phyloP scores from a whole-genome alignment of 2,113 vertebrate genomes.

The Aegithalos caudatus region DNA sequence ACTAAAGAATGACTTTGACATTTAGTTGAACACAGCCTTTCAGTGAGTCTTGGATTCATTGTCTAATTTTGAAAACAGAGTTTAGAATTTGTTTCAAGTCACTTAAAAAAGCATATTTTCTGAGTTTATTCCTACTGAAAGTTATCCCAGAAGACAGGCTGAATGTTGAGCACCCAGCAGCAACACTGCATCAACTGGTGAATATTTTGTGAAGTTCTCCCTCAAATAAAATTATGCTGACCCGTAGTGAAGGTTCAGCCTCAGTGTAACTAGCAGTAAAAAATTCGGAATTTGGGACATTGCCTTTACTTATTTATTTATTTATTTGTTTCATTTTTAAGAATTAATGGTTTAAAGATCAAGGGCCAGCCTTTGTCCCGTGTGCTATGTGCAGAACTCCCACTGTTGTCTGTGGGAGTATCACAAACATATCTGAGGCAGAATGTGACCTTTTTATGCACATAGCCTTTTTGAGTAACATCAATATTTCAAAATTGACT shows the following conservation, averaged over 20 bases:
- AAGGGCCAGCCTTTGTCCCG: neutral
- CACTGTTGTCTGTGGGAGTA: constrained; percentile 34
- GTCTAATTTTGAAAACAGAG: neutral
- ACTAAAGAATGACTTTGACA: neutral
- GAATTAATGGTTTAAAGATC: constrained; percentile 27
- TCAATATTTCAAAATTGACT: neutral
- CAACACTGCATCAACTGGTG: neutral
- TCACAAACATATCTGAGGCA: neutral
- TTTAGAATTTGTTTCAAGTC: neutral
- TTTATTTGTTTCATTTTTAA: neutral
- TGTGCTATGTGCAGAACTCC: constrained; percentile 16
- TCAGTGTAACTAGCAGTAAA: neutral
- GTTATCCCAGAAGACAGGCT: neutral
- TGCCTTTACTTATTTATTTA: neutral
- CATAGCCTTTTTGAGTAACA: neutral
- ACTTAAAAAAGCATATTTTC: neutral
- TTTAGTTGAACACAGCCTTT: neutral
- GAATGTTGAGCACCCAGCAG: fast-evolving
- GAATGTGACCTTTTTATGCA: constrained; percentile 13
- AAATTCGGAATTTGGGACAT: neutral
- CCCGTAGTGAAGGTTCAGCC: neutral
- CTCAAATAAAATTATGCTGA: neutral
- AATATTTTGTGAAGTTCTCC: neutral
- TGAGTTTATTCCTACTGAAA: neutral
- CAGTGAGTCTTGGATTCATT: neutral